phyloP scores from a whole-genome alignment of 35 echinoderm and acorn worm genomes.

The Lytechinus pictus region DNA sequence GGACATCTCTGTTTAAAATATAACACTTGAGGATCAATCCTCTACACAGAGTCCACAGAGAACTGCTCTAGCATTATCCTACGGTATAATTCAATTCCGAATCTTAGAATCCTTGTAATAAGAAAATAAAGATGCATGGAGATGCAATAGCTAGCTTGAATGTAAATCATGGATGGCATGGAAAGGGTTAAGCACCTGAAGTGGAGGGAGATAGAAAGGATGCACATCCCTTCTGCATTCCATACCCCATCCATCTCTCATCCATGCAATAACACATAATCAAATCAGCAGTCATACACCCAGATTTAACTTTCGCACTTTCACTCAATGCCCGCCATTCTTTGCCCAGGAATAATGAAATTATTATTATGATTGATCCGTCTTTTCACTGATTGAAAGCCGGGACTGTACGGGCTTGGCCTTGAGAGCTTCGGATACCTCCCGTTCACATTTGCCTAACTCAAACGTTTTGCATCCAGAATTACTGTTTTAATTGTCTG shows the following conservation, averaged over 20 bases:
- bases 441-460: not conserved
- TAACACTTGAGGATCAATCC: no score
- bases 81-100: no score
- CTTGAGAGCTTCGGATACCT: not conserved
- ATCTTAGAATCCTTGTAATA: no score
- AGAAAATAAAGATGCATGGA: no score
- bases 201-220: not conserved
- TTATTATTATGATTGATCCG: conserved; percentile 20
- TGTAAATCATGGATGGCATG: not conserved
- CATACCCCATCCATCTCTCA: not conserved
- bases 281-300: not conserved
- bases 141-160: no score
- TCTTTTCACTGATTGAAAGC: not conserved
- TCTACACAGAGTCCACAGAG: no score
- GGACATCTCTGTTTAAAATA: no score
- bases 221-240: not conserved
- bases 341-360: not conserved
- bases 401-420: not conserved
- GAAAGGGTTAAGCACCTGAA: not conserved
- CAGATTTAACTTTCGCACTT: conserved; percentile 5
- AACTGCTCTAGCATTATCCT: no score
- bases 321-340: not conserved
- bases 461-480: not conserved
- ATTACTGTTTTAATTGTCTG: not conserved
- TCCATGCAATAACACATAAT: not conserved